Evolutionary conservation across 2,888 invertebrate species (phyloP).

Genomic region (Drosophila neotestacea): DNA sequence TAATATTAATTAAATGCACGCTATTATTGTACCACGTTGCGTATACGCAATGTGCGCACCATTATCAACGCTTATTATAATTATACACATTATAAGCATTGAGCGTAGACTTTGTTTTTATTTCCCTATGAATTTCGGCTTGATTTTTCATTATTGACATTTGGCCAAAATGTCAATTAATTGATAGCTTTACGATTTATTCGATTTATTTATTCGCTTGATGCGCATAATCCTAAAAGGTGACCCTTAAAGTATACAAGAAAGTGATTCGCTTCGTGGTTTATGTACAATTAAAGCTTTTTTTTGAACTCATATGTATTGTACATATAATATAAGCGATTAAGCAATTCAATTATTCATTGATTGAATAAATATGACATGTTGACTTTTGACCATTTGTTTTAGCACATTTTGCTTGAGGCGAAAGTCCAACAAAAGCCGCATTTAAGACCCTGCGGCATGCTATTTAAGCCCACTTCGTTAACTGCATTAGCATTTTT

Average conservation of each 20-base stretch:
- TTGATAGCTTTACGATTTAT: constrained; percentile 52
- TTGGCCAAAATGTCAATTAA: constrained; percentile 56
- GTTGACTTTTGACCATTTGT: constrained; percentile 19
- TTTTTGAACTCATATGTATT: neutral
- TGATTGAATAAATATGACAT: neutral
- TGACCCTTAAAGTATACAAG: constrained; percentile 35
- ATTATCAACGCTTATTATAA: constrained; percentile 39
- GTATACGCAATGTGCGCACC: constrained; percentile 26
- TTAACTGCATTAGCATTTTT: constrained; percentile 1
- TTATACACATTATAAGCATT: constrained; percentile 47
- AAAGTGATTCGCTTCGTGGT: constrained; percentile 6
- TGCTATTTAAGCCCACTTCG: constrained; percentile 16
- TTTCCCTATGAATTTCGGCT: constrained; percentile 1
- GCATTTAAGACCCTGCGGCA: constrained; percentile 8
- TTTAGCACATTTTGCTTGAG: constrained; percentile 13
- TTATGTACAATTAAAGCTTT: constrained; percentile 15
- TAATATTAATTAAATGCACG: constrained; percentile 77
- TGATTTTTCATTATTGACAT: constrained; percentile 47
- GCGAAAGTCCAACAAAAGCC: constrained; percentile 4
- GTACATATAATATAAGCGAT: neutral
- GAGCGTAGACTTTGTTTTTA: neutral
- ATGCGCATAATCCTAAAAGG: constrained; percentile 12
- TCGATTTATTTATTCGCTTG: neutral
- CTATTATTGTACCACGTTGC: constrained; percentile 52
- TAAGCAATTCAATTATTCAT: constrained; percentile 3